Evolutionary conservation across 2,797 vertebrate genomes (phyloP), one percentile per base, ranked within the genome.

Genomic region (Liparis tanakae): DNA sequence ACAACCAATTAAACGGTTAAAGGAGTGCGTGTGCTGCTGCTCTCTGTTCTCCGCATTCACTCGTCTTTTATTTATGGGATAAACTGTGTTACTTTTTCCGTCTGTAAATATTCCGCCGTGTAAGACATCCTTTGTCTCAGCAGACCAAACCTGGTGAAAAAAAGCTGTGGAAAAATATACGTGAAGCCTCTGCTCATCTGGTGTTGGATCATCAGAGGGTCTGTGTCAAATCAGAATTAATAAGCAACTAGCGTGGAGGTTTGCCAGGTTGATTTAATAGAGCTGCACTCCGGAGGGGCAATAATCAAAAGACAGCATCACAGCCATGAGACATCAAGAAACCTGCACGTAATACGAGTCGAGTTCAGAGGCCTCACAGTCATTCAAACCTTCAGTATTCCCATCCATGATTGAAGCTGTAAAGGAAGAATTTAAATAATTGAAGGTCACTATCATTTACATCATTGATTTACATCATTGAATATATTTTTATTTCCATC

Each of bases 211-310:
- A 74, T 62, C 61, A 39, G 22, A 14, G 36, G 69, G 57, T 75
- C 71, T 85, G 70, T 50, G 54, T 77, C 62, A 56, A 20, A 72
- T 76, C 78, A 70, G 76, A 66, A 5, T 22, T 72, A 43, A 80
- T 56, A 46, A 46, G 34, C 58, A 62, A 63, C 74, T 82, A 77
- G 87, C 80, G 69, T 41, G 67, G 37, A 69, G 44, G 58, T 71
- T 67, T 67, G 66, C 73, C 81, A 80, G 82, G 80, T 64, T 90
- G 73, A 89, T 85, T 72, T 81, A 79, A 89, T 88, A 67, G 70
- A 86, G 66, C 72, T 22, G 51, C 30, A 1, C 77, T 70, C 77
- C 70, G 73, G 61, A 71, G 46, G 48, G 62, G 76, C 8, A 56
- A 84, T 84, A 56, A 84, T 84, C 79, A 85, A 78, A 88, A 9